These are phyloP conservation scores for Porites lobata DNA, from an alignment of 92 coral and sea anemone species.

Conservation along the genomic window DNA sequence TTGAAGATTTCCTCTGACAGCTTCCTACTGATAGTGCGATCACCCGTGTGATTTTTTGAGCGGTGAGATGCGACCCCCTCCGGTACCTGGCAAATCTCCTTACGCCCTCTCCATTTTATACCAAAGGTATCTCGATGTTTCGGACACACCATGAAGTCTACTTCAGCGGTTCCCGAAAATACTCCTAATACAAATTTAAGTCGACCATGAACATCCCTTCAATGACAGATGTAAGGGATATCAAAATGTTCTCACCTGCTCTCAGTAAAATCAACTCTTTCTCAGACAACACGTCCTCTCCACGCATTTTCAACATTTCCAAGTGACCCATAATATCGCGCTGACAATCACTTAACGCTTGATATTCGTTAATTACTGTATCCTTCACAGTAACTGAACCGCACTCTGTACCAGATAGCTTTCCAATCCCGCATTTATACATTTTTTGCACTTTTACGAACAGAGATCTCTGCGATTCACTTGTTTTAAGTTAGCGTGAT, in stretches of 20 bases:
- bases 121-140: slow-evolving; percentile 14
- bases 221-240: neutral
- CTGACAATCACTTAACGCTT: slow-evolving; percentile 15
- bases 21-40: slow-evolving; percentile 13
- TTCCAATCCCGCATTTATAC: neutral
- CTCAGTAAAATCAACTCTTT: slow-evolving; percentile 23
- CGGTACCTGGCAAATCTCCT: slow-evolving; percentile 8
- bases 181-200: neutral
- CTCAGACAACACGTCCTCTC: slow-evolving; percentile 10
- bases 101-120: neutral
- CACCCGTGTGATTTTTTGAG: neutral
- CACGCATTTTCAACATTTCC: slow-evolving; percentile 27
- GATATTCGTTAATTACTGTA: neutral
- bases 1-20: neutral
- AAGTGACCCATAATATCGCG: slow-evolving; percentile 28
- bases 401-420: slow-evolving; percentile 11
- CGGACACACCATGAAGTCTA: neutral
- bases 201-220: too few species aligned
- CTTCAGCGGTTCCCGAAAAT: neutral
- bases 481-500: too few species aligned
- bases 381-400: neutral
- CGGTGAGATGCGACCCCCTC: slow-evolving; percentile 3
- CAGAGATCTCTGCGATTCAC: too few species aligned
- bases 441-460: too few species aligned
- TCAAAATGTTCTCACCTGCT: slow-evolving; percentile 23